phyloP scores from a whole-genome alignment of 2,797 vertebrate genomes.

The Nyctibius grandis region DNA sequence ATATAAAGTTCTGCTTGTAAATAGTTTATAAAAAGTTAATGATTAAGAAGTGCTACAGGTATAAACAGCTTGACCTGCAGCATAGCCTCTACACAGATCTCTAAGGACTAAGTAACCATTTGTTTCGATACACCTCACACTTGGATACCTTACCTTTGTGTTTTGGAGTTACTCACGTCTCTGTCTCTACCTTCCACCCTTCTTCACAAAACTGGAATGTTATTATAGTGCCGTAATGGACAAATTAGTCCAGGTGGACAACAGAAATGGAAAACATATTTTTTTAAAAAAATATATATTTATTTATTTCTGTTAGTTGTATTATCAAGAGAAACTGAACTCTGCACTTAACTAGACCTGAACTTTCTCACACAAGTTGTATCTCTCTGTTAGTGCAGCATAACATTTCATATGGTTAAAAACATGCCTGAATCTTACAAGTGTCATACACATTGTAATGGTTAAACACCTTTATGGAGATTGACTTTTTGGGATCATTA shows the following conservation, averaged over 20 bases:
- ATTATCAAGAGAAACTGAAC: background rate
- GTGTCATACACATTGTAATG: fast-evolving
- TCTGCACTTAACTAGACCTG: background rate
- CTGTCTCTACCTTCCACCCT: background rate
- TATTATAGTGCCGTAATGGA: background rate
- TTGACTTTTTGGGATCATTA: background rate
- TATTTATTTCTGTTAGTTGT: background rate
- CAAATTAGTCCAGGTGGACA: background rate
- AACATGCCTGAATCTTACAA: background rate
- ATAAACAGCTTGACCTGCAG: background rate
- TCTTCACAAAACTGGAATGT: background rate
- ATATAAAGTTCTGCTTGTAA: background rate
- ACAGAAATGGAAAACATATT: background rate
- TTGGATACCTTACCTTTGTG: background rate
- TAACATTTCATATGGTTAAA: background rate
- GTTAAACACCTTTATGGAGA: background rate
- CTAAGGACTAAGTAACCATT: background rate
- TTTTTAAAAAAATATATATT: background rate
- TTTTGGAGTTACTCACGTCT: background rate
- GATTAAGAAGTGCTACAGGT: background rate
- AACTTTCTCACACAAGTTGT: background rate
- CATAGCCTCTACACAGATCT: background rate
- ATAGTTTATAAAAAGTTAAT: background rate
- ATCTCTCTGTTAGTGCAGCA: background rate
- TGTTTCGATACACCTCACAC: background rate